Base-by-base conservation (phyloP, 2,113 vertebrate genomes). In the Coptodon bakossiorum region DNA sequence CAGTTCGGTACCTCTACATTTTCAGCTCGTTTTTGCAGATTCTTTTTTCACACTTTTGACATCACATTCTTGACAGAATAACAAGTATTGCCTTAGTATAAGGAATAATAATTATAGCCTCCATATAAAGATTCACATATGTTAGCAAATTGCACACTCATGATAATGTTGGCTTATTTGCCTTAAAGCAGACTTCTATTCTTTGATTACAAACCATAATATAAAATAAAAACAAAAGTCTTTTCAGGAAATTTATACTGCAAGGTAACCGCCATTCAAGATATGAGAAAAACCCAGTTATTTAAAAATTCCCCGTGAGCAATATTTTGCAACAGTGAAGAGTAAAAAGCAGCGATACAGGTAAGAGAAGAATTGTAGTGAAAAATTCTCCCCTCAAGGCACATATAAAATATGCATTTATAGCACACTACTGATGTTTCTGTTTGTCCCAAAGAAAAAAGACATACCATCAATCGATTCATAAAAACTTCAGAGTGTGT, bases 371-470 rank as follows among this genome's bases (percentile, higher is more conserved):
- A 81, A 45, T 53, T 31, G 9, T 76, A 76, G 24, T 12, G 68
- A 50, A 50, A 50, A 31, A 31, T 50, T 12, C 73, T 78, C 6
- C 3, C 43, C 73, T 52, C 24, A 52, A 22, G 24, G 22, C 36
- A 66, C 9, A 45, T 14, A 86, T 79, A 81, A 78, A 87, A 54
- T 40, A 40, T 83, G 12, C 5, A 56, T 80, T 79, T 29, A 61
- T 27, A 68, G 29, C 34, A 50, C 22, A 29, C 13, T 82, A 52
- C 7, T 56, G n/a, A 85, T 38, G 17, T 6, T 29, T 9, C n/a
- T 22, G 43, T 78, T 84, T 48, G 45, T 61, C 31, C 34, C 24
- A 84, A 78, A 78, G 50, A 83, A 66, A 88, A 53, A 79, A 81
- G 81, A 6, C 71, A 29, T n/a, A 53, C 1, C 1, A 57, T 45